Percentiles rank a stretch among this genome's conserved stretches.
Evolutionary conservation across 2,797 vertebrate genomes (phyloP).

Genomic region (Semotilus atromaculatus): DNA sequence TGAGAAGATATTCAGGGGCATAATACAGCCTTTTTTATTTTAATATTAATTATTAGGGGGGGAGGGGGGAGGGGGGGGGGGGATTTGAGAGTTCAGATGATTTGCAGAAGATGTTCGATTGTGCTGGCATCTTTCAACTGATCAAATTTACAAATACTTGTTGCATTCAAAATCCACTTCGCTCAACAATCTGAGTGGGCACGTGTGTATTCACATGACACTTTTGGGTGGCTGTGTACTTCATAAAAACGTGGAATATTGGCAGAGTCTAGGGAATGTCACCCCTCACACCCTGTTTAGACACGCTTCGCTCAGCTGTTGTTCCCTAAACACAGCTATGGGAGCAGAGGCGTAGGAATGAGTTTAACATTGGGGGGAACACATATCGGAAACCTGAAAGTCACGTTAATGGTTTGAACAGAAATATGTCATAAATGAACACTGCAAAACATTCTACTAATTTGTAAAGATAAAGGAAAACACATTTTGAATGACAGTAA

Average conservation of each 20-base stretch:
- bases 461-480: no score
- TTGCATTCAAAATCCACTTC: neutral
- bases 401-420: no score
- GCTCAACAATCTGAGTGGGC: no score
- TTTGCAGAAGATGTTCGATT: neutral
- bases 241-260: slow-evolving; percentile 68
- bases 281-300: slow-evolving; percentile 74
- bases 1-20: slow-evolving; percentile 13
- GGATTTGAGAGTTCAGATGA: neutral
- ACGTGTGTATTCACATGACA: neutral
- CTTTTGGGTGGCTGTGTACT: slow-evolving; percentile 14
- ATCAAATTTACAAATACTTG: neutral
- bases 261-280: slow-evolving; percentile 74
- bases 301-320: slow-evolving; percentile 82
- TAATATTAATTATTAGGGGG: no score
- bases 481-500: no score
- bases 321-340: slow-evolving; percentile 67
- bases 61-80: no score
- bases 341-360: no score
- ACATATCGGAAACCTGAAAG: no score
- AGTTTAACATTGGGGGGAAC: no score
- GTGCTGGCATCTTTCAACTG: neutral
- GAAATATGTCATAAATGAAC: no score
- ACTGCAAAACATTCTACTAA: no score
- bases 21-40: slow-evolving; percentile 1